phyloP scores from a whole-genome alignment of 2,888 invertebrate genomes.

The Ferrisia virgata region DNA sequence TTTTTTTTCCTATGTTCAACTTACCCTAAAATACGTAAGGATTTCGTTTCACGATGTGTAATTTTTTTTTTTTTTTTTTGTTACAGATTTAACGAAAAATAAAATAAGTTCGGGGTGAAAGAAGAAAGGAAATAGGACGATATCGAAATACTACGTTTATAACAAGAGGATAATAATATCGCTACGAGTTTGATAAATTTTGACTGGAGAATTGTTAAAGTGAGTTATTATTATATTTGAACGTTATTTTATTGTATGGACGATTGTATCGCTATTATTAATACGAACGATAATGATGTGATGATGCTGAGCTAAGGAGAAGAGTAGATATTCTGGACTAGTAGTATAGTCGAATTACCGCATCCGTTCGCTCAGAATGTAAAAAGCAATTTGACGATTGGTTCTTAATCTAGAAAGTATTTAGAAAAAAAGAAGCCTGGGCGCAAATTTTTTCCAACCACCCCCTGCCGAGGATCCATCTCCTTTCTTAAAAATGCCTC shows the following conservation, averaged over 20 bases:
- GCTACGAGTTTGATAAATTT: background rate
- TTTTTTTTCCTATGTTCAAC: background rate
- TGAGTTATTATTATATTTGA: background rate
- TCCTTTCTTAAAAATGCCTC: too few relatives aligned
- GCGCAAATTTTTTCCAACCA: too few relatives aligned
- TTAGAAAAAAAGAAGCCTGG: too few relatives aligned
- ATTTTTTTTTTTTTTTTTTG: background rate
- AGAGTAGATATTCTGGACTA: background rate
- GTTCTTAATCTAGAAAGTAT: too few relatives aligned
- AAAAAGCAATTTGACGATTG: too few relatives aligned
- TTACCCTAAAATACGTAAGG: too few relatives aligned
- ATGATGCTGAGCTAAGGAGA: background rate
- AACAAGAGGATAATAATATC: background rate
- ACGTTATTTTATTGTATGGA: background rate
- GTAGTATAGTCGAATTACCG: too few relatives aligned
- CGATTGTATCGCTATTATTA: background rate
- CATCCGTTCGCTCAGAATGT: too few relatives aligned
- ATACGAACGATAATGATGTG: background rate
- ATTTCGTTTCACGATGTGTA: background rate
- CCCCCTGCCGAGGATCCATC: too few relatives aligned
- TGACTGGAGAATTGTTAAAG: background rate
- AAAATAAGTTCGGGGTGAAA: background rate
- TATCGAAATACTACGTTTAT: background rate
- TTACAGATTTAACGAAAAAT: background rate
- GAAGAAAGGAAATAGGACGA: background rate